Evolutionary conservation across 1,140 invertebrate genomes (phyloP), one percentile per base, ranked within the genome.

Genomic region (Musca vetustissima): DNA sequence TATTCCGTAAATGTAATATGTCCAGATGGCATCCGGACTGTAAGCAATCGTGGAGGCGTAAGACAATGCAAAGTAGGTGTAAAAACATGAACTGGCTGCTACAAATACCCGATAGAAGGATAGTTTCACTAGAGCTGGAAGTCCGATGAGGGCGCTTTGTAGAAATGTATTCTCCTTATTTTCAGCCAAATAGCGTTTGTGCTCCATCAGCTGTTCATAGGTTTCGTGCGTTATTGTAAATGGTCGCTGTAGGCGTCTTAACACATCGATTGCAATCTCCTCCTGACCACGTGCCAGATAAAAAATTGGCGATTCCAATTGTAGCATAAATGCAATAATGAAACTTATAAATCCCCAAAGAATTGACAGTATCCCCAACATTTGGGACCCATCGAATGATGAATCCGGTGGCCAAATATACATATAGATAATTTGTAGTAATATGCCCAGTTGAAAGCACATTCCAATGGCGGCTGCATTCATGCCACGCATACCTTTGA

Each of bases 161-260:
- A 47, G 8, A 48, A 66, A 71, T 14, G 64, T 65, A 32, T 69
- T 49, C n/a, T 73, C 73, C 0, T 74, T 70, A 19, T 73, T 76
- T 3, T 59, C 52, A 4, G 71, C 69, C 43, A 80, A 72, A 64
- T 80, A 80, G 11, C 68, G 68, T 22, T 80, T 80, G 49, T 80
- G 78, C 48, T 80, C 78, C 48, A 77, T 76, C 64, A 80, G 65
- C 50, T 72, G 68, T 36, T 79, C 68, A 14, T 77, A 78, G 0
- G 78, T 78, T 47, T 80, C 78, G 24, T 73, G 71, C 1, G 78
- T 80, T 9, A 80, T 74, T 65, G 75, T 73, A 15, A 71, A 75
- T 0, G 78, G 78, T 0, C 74, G 70, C 14, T 80, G 78, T 11
- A 80, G 66, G 49, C 76, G 74, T 3, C 76, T 69, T 55, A 80